phyloP scores from a whole-genome alignment of 2,113 vertebrate species.

The Ondatra zibethicus region DNA sequence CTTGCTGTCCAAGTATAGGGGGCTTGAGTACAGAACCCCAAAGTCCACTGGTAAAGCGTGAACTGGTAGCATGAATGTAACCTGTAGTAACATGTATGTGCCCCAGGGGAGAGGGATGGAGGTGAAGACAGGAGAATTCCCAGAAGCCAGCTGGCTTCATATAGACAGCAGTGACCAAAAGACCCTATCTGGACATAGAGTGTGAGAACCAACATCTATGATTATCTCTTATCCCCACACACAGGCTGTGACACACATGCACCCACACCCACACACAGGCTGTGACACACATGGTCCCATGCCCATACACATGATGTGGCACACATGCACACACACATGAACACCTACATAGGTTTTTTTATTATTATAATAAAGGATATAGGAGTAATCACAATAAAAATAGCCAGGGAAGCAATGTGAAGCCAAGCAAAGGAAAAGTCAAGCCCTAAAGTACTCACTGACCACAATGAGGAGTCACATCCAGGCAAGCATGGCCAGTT shows the following conservation, averaged over 20 bases:
- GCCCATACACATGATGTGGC: background rate
- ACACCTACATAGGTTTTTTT: background rate
- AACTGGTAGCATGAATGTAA: background rate
- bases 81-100: background rate
- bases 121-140: too few species aligned
- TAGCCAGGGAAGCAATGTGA: fast-evolving
- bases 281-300: background rate
- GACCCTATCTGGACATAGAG: background rate
- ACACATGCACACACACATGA: background rate
- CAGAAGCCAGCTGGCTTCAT: background rate
- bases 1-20: background rate
- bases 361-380: background rate
- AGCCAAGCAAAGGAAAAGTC: fast-evolving
- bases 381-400: background rate
- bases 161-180: background rate
- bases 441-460: too few species aligned
- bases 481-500: too few species aligned
- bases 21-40: background rate
- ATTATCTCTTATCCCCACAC: background rate
- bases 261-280: background rate
- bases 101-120: background rate
- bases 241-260: background rate
- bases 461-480: fast-evolving
- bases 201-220: background rate
- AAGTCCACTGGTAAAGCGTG: background rate